These are phyloP conservation scores for Paralichthys olivaceus DNA, from an alignment of 2,113 vertebrate species.

Conservation along the genomic window DNA sequence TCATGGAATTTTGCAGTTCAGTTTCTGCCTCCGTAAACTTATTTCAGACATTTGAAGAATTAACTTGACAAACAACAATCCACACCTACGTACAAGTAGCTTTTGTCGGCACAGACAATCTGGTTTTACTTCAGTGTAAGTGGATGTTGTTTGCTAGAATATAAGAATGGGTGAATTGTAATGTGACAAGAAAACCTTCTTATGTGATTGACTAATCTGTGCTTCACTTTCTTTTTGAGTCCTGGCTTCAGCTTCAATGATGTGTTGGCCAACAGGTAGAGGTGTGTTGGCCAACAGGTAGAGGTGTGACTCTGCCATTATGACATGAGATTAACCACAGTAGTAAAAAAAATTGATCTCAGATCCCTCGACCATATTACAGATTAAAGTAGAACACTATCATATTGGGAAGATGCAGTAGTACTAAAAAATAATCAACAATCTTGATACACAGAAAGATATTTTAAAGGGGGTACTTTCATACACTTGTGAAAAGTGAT, in stretches of 20 bases:
- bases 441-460: not conserved
- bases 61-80: not conserved
- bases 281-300: not conserved
- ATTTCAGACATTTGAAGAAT: not conserved
- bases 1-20: not conserved
- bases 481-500: not conserved
- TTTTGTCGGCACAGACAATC: slow-evolving; percentile 7
- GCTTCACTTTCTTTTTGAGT: not conserved
- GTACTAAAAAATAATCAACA: not conserved
- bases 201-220: not conserved
- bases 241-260: too few relatives aligned
- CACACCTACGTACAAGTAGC: not conserved
- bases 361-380: not conserved
- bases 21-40: not conserved
- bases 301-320: not conserved
- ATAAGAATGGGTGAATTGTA: not conserved
- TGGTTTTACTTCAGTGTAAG: not conserved
- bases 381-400: not conserved
- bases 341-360: too few relatives aligned
- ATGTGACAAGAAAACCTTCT: not conserved
- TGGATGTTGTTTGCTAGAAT: not conserved
- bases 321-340: slow-evolving; percentile 26
- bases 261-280: not conserved
- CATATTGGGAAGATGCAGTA: not conserved
- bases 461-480: not conserved